Percentiles rank a stretch among this genome's conserved stretches.
Conservation (phyloP, 2,888 invertebrate genomes). For the Cartodere bifasciata region DNA sequence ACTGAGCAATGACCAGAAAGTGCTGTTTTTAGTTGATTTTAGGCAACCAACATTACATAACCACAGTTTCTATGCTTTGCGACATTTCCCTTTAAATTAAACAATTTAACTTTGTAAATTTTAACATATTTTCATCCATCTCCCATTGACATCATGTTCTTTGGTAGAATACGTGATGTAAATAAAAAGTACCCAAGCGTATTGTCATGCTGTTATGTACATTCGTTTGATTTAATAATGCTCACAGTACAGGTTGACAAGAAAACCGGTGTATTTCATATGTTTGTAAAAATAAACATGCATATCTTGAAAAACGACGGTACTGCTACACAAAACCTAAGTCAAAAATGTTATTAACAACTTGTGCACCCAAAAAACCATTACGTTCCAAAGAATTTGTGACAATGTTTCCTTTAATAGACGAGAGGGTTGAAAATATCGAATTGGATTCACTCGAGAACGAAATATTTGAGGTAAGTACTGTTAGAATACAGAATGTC, state of each 20-base stretch:
- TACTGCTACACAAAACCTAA: slow-evolving; percentile 8
- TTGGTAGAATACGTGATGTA: no score
- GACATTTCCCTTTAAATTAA: no score
- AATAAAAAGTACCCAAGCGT: slow-evolving; percentile 30
- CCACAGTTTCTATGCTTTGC: no score
- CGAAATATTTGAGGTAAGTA: slow-evolving; percentile 12
- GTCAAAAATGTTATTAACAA: slow-evolving; percentile 24
- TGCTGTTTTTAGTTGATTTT: no score
- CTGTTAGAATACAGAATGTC: no score
- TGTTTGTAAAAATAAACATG: slow-evolving; percentile 9
- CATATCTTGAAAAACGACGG: slow-evolving; percentile 5
- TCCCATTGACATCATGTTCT: no score
- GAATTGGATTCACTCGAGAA: slow-evolving; percentile 34
- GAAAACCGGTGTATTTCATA: slow-evolving; percentile 17
- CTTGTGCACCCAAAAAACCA: slow-evolving; percentile 25
- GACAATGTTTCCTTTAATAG: slow-evolving; percentile 21
- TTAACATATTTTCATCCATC: no score
- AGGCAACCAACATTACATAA: no score
- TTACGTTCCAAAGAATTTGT: slow-evolving; percentile 23
- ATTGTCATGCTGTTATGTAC: slow-evolving; percentile 35
- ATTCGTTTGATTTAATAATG: no score
- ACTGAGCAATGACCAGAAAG: no score
- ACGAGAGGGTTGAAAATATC: slow-evolving; percentile 26
- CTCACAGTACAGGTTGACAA: slow-evolving; percentile 32
- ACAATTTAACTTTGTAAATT: no score